phyloP scores from a whole-genome alignment of 2,888 invertebrate species.

The Synanthedon myopaeformis region DNA sequence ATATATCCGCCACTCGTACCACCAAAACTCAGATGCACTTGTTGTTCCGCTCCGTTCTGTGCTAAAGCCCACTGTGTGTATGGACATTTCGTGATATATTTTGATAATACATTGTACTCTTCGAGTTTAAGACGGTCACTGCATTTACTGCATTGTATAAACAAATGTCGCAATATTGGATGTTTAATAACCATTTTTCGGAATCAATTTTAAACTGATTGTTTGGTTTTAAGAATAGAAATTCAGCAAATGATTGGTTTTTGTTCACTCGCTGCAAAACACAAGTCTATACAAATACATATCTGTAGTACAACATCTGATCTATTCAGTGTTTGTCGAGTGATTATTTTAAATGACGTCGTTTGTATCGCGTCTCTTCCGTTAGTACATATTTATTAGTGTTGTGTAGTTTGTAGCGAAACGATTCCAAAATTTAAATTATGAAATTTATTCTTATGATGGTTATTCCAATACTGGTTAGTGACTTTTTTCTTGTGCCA shows the following conservation, averaged over 20 bases:
- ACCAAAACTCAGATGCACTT: neutral
- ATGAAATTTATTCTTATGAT: conserved; percentile 44
- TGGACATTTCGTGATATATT: conserved; percentile 12
- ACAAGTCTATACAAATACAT: conserved; percentile 22
- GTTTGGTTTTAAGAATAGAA: too few species aligned
- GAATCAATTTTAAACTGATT: too few species aligned
- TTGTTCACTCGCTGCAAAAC: too few species aligned
- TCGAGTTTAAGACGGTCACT: conserved; percentile 5
- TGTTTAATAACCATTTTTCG: too few species aligned
- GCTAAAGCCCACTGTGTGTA: conserved; percentile 3
- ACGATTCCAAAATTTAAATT: conserved; percentile 19
- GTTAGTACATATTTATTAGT: conserved; percentile 18
- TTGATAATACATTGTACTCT: conserved; percentile 1
- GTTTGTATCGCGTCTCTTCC: conserved; percentile 20
- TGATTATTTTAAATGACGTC: neutral
- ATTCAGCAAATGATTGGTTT: too few species aligned
- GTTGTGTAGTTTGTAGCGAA: conserved; percentile 25
- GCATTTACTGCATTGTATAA: conserved; percentile 13
- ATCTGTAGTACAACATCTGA: conserved; percentile 22
- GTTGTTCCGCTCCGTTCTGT: conserved; percentile 5
- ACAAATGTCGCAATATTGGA: too few species aligned
- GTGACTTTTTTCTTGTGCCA: conserved; percentile 23
- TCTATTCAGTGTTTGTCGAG: neutral
- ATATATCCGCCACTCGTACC: conserved; percentile 3
- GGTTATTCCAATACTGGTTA: conserved; percentile 55